Base-by-base conservation (phyloP, 2,113 vertebrate species). In the Pseudorasbora parva region DNA sequence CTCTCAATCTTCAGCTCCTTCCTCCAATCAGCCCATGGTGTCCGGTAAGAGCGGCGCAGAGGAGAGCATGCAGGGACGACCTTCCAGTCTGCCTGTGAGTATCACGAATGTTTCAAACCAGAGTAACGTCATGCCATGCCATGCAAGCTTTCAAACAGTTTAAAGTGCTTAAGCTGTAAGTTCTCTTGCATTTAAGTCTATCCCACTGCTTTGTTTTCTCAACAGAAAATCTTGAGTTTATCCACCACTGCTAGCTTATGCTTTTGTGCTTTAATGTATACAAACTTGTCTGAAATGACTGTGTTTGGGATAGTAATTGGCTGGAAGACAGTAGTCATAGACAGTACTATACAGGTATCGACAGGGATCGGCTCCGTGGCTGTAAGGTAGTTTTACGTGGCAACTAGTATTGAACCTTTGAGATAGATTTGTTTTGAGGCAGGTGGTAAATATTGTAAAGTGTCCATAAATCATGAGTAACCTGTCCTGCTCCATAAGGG, bases 31-130 rank as follows among this genome's bases (percentile, higher is more conserved):
- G 87, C 96, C 97, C 85, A 93, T 97, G 94, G 90, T 95, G 94
- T 97, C 97, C 91, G 98, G 94, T 93, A 99, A 99, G 93, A 96
- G 93, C 84, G 94, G 95, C 88, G 96, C 97, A 86, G 98, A 99
- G 91, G 98, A 99, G 83, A 94, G 93, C 93, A 93, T 99, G 95
- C 97, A 98, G 92, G 96, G 93, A 83, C 96, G 98, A 90, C 98
- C 98, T 17, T 99, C 98, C 75, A 99, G 98, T 94, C 95, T 99
- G 86, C 98, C 98, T 92, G 98, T 99, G 91, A 98, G 97, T 94
- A 84, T 43, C 51, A 45, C n/a, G 11, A 71, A 14, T 21, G 10
- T 71, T 71, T 71, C 68, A 51, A 74, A 23, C 71, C 71, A 49
- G n/a, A 73, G 0, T 27, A 12, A n/a, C 0, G 19, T 71, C 37